Evolutionary conservation across 2,888 invertebrate genomes (phyloP).

Genomic region (Athetis lepigone): DNA sequence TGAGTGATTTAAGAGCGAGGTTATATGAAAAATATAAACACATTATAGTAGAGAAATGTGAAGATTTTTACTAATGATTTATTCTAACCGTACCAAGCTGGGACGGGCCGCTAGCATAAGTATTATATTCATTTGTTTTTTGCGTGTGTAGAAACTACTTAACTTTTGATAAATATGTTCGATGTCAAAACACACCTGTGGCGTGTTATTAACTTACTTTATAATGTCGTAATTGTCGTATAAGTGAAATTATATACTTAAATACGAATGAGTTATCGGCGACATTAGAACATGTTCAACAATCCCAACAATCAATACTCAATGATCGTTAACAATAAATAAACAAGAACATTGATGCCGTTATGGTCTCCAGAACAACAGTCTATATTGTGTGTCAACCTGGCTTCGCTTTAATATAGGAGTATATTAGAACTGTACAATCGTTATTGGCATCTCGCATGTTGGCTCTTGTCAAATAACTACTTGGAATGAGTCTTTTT

Average conservation of each 20-base stretch:
- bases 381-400: constrained; percentile 47
- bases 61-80: no score
- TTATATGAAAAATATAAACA: no score
- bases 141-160: constrained; percentile 34
- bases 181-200: constrained; percentile 32
- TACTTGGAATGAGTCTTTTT: constrained; percentile 24
- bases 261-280: no score
- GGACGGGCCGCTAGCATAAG: no score
- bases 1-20: no score
- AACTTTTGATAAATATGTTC: constrained; percentile 36
- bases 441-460: constrained; percentile 46
- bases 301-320: no score
- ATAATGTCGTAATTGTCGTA: neutral
- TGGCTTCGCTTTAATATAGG: neutral
- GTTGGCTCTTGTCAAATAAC: constrained; percentile 35
- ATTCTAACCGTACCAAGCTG: no score
- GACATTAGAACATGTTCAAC: no score
- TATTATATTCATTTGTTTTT: constrained; percentile 12
- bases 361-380: constrained; percentile 16
- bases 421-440: constrained; percentile 24
- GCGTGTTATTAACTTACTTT: constrained; percentile 20
- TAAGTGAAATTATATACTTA: constrained; percentile 14
- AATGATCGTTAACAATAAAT: constrained; percentile 19
- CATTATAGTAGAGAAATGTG: no score
- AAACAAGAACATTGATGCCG: constrained; percentile 13